phyloP scores from a whole-genome alignment of 2,888 invertebrate genomes.

The Cerceris ruficornis region DNA sequence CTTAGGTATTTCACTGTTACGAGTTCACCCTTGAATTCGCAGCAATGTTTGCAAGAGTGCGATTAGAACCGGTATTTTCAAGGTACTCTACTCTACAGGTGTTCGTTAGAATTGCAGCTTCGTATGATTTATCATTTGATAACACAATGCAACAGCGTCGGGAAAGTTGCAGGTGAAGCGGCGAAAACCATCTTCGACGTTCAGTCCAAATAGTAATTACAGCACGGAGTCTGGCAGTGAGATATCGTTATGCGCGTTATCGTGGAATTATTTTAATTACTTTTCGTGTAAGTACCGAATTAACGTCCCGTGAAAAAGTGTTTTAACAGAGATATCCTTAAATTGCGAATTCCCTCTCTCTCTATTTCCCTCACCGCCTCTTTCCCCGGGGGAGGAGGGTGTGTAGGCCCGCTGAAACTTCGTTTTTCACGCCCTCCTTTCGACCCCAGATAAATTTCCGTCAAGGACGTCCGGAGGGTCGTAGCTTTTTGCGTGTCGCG shows the following conservation, averaged over 20 bases:
- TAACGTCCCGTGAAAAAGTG: conserved; percentile 55
- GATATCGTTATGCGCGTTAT: background rate
- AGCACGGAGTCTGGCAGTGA: background rate
- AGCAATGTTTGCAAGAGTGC: no score
- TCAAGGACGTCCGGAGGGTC: conserved; percentile 54
- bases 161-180: no score
- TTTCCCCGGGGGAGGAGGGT: conserved; percentile 8
- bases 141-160: no score
- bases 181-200: no score
- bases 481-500: conserved; percentile 50
- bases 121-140: no score
- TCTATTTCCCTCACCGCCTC: no score
- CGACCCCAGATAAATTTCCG: conserved; percentile 58
- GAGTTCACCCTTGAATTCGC: no score
- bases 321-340: conserved; percentile 55
- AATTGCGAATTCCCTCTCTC: conserved; percentile 46
- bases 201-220: background rate
- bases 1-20: no score
- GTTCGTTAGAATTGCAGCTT: no score
- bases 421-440: conserved; percentile 57
- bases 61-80: no score
- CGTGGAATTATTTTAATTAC: conserved; percentile 21
- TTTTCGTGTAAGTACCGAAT: conserved; percentile 32
- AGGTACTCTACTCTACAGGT: no score
- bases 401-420: conserved; percentile 39